Evolutionary conservation across 2,888 invertebrate genomes (phyloP).

Genomic region (Phyllotreta striolata): DNA sequence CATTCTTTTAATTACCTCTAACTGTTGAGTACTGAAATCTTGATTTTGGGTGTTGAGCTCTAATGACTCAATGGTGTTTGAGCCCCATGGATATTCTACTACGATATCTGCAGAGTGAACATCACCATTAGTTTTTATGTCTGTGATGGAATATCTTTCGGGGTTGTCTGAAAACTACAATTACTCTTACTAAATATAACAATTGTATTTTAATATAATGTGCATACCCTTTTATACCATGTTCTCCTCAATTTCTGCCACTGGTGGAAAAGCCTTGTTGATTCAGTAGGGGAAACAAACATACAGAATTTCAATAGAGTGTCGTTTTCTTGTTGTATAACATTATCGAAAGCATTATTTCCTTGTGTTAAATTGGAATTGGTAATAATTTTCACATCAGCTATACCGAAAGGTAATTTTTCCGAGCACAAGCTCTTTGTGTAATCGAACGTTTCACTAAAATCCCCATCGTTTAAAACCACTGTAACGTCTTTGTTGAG

Average conservation of each 20-base stretch:
- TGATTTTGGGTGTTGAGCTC: constrained; percentile 53
- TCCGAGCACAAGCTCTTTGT: constrained; percentile 56
- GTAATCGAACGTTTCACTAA: constrained; percentile 54
- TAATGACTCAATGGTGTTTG: constrained; percentile 71
- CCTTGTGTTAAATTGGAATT: constrained; percentile 29
- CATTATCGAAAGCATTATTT: constrained; percentile 42
- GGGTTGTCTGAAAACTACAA: constrained; percentile 73
- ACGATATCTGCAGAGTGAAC: constrained; percentile 68
- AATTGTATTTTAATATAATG: not conserved
- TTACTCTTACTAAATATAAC: not conserved
- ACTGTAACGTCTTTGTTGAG: constrained; percentile 63
- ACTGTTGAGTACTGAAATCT: constrained; percentile 43
- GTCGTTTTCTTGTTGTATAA: constrained; percentile 43
- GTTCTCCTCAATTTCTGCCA: constrained; percentile 80
- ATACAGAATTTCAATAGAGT: constrained; percentile 59
- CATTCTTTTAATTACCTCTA: constrained; percentile 46
- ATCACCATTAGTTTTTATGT: constrained; percentile 63
- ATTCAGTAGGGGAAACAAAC: constrained; percentile 62
- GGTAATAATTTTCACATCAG: constrained; percentile 51
- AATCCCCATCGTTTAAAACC: constrained; percentile 55
- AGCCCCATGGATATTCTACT: constrained; percentile 71
- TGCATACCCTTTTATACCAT: constrained; percentile 78
- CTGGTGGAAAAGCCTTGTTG: constrained; percentile 74
- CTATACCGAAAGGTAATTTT: constrained; percentile 62
- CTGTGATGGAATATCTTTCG: constrained; percentile 72